These are phyloP conservation scores for Zosterops lateralis DNA, from an alignment of 2,113 vertebrate species.

Conservation along the genomic window DNA sequence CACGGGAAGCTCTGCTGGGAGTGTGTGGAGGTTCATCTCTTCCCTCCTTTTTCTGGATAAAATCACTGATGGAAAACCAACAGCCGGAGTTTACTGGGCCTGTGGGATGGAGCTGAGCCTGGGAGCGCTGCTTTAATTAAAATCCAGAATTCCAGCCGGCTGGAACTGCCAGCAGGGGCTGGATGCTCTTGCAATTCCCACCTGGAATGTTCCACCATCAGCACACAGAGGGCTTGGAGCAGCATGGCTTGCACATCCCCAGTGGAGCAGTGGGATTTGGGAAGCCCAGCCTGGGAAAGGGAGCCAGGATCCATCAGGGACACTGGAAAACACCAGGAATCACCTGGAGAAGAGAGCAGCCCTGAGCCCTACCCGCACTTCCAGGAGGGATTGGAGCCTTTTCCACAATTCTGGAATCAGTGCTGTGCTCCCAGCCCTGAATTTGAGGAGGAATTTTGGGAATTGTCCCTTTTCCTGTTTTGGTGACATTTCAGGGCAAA, in stretches of 20 bases:
- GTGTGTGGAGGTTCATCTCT: neutral
- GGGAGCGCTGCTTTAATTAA: neutral
- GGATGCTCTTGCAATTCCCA: neutral
- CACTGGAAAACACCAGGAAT: neutral
- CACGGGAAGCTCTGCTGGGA: fast-evolving
- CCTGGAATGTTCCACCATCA: neutral
- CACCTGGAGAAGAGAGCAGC: fast-evolving
- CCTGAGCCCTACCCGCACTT: fast-evolving
- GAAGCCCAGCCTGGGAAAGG: neutral
- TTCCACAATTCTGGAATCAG: neutral
- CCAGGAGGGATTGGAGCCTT: neutral
- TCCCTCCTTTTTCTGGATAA: neutral
- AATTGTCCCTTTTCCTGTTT: neutral
- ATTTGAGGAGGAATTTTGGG: neutral
- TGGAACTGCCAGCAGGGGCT: fast-evolving
- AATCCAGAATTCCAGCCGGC: neutral
- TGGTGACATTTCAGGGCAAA: neutral
- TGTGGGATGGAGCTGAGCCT: fast-evolving
- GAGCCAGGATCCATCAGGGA: neutral
- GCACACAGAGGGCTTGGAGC: neutral
- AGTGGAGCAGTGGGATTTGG: neutral
- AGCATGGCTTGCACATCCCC: fast-evolving
- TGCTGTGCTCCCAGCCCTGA: fast-evolving
- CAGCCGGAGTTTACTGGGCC: neutral
- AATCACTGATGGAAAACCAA: neutral